phyloP scores from a whole-genome alignment of 53 echinoderm and acorn worm genomes.

The Apostichopus leukothele region DNA sequence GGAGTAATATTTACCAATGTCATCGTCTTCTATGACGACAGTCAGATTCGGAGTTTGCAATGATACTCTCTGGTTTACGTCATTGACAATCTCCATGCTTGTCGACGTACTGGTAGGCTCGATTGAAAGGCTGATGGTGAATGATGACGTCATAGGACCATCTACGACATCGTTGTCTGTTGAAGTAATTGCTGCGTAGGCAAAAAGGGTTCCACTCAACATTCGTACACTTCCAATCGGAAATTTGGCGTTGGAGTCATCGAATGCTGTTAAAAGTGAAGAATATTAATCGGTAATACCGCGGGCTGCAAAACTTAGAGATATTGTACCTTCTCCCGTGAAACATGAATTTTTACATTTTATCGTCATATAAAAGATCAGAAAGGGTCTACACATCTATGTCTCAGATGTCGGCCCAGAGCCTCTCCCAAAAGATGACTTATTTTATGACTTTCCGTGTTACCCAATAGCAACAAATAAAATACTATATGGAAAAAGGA shows the following conservation, averaged over 20 bases:
- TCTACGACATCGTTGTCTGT: background rate
- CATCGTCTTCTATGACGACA: background rate
- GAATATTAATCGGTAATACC: too few species aligned
- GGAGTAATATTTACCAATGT: background rate
- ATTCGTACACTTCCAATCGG: background rate
- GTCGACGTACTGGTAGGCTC: background rate
- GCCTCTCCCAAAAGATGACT: too few species aligned
- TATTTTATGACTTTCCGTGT: too few species aligned
- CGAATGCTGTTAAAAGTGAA: background rate
- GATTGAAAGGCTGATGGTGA: background rate
- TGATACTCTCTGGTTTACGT: background rate
- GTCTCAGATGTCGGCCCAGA: too few species aligned
- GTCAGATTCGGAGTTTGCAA: background rate
- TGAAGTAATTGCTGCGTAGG: background rate
- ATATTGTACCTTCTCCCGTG: too few species aligned
- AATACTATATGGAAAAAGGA: too few species aligned
- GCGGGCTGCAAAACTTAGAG: too few species aligned
- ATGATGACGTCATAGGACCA: background rate
- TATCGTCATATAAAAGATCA: too few species aligned
- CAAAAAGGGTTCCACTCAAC: background rate
- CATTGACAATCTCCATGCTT: background rate
- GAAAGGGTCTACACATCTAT: too few species aligned
- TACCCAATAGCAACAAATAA: too few species aligned
- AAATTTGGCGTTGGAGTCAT: background rate
- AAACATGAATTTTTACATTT: too few species aligned